Base-by-base conservation (phyloP, 2,797 vertebrate genomes). In the Carduelis carduelis region DNA sequence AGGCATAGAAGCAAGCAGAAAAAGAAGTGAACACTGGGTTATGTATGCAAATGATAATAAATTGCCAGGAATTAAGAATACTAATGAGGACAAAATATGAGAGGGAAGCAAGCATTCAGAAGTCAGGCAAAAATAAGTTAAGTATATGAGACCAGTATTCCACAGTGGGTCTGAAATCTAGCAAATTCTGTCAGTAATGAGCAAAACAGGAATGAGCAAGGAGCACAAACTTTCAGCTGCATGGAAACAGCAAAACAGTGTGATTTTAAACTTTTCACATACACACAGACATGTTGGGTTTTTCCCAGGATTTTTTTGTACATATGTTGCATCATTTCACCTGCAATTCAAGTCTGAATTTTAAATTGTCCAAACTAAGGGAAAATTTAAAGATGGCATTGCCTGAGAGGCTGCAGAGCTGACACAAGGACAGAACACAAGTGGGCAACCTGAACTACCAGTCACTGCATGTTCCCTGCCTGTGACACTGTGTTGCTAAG, bases 241-340 rank as follows among this genome's bases (percentile, higher is more conserved):
- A 52, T 2, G 3, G n/a, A 39, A 64, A 83, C 39, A 32, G 24
- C 21, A 56, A 66, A 57, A 27, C 5, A 79, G 14, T 1, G 5
- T 17, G 14, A 30, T 77, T 68, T 77, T 26, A 47, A 87, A 87
- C 44, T 59, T 72, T 64, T 35, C 32, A 52, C 13, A 66, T 2
- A 39, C 21, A 60, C 8, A 44, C 2, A 86, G 12, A 39, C 5
- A 30, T 0, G 1, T 6, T 5, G 12, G 6, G 3, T 13, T 66
- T 57, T 47, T 39, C 24, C 50, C 20, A 8, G 2, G 0, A 1
- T 37, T 71, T 43, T 83, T 83, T 43, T 30, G 12, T 86, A 77
- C 41, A 4, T 22, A 60, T 19, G 23, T 59, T 37, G 19, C 20
- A 66, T 27, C 3, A 16, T 66, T 74, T 69, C 55, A 83, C 28